Evolutionary conservation across 2,113 vertebrate genomes (phyloP), one percentile per base, ranked within the genome.

Genomic region (Propithecus coquereli): DNA sequence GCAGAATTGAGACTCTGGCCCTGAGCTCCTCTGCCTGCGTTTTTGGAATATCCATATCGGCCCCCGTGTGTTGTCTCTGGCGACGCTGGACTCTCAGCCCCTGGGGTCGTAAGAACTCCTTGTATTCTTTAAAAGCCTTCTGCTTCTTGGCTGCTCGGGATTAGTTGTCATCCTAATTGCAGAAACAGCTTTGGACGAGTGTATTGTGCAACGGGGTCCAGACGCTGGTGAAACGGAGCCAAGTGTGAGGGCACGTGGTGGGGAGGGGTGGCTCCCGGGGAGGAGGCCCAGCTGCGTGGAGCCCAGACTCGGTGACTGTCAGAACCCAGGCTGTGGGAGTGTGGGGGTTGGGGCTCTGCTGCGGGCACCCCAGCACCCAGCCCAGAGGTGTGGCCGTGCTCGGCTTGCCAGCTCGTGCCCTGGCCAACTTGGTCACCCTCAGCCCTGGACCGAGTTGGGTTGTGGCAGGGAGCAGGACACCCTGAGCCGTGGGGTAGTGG

Each of bases 141-240:
- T 70, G 85, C 95, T 83, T 97, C 92, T 93, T 94, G 96, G 97
- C 96, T 94, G 91, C 95, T 57, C 30, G 95, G 94, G 90, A 59
- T 84, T 83, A 94, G 97, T 91, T 95, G 97, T 98, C 97, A 94
- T 94, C 95, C 80, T 97, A 91, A 97, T 96, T 94, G 96, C 97
- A 95, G 97, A 97, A 95, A 97, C 97, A 97, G 97, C 95, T 97
- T 40, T 66, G 95, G 86, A 86, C 0, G 52, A 81, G 96, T 13
- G 68, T 87, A 96, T 97, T 97, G 93, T 70, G 92, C 95, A 97
- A 94, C 94, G 76, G 79, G 74, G 93, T 37, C 87, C 95, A 92
- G 96, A 95, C 87, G 14, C 63, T 4, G 89, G 77, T n/a, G 92
- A 92, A 54, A 70, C 5, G 1, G 32, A 14, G 97, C 97, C 97